Base-by-base conservation (phyloP, 2,888 invertebrate species). In the Gari tellinella region DNA sequence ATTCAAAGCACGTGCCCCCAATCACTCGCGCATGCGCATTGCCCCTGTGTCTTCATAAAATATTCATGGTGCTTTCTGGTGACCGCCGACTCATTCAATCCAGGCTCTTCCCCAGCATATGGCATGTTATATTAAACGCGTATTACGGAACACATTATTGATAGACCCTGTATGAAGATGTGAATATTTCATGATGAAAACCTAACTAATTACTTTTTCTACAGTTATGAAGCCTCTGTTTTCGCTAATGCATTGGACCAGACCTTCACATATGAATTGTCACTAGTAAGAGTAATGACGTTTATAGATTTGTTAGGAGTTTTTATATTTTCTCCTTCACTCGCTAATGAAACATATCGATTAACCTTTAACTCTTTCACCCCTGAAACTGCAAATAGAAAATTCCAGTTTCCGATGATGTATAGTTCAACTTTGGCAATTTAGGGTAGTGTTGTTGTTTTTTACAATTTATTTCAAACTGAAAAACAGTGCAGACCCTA, bases 101-200 rank as follows among this genome's bases (percentile, higher is more conserved):
- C 31, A 26, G 48, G 40, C 52, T 40, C 48, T 26, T 52, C 52
- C 49, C 53, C 66, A 53, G 66, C 75, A 75, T 75, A 75, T 75
- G 75, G 75, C 63, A 41, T 31, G 62, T 46, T 46, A 51, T 57
- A 68, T 67, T 67, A 63, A 72, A 65, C 49, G 70, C 65, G 65
- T 60, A 70, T 70, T 60, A 70, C 64, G 48, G 26, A 19, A 31
- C 12, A 43, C 15, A 65, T 55, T 62, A 62, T 72, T 56, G 65
- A 61, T 61, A 62, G 65, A 48, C 26, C 41, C n/a, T 43, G 37
- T 69, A 55, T 31, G 53, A 31, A 55, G 41, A 61, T 52, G 26
- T 74, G 68, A 74, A 74, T 74, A 74, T 74, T 74, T 74, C 51
- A 74, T 74, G 74, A 68, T n/a, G 73, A 64, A 73, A 73, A 68